Percentiles rank a stretch among this genome's conserved stretches.
Evolutionary conservation across 1,140 invertebrate species (phyloP).

Genomic region (Drosophila pallidifrons): DNA sequence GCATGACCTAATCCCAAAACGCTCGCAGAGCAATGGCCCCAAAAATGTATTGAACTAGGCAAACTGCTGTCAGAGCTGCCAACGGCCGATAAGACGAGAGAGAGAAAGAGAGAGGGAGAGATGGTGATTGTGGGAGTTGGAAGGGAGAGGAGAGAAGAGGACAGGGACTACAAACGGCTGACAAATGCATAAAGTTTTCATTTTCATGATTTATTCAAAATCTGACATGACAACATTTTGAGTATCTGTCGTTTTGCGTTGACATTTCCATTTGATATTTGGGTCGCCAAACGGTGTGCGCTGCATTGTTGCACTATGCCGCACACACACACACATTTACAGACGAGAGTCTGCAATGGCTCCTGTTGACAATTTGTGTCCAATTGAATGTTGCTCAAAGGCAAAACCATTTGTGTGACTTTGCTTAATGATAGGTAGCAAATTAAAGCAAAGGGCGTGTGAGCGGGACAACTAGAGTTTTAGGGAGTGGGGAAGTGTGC

Average conservation of each 20-base stretch:
- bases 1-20: slow-evolving; percentile 9
- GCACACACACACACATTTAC: background rate
- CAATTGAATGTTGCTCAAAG: slow-evolving; percentile 36
- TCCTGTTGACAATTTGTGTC: slow-evolving; percentile 35
- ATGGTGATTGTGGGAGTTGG: background rate
- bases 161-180: slow-evolving; percentile 61
- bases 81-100: background rate
- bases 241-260: slow-evolving; percentile 71
- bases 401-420: slow-evolving; percentile 27
- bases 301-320: slow-evolving; percentile 6
- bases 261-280: slow-evolving; percentile 74
- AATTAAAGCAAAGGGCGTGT: slow-evolving; percentile 35
- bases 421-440: slow-evolving; percentile 50
- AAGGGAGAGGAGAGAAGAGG: background rate
- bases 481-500: background rate
- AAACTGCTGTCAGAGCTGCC: background rate
- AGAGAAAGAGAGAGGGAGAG: background rate
- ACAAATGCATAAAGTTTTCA: slow-evolving; percentile 80
- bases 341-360: slow-evolving; percentile 8
- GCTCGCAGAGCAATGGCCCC: slow-evolving; percentile 3
- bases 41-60: slow-evolving; percentile 6
- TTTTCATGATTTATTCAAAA: slow-evolving; percentile 81
- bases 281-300: slow-evolving; percentile 43
- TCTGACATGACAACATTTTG: slow-evolving; percentile 75
- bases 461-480: background rate